Conservation (phyloP, 2,888 invertebrate genomes). For the Embidobia sp. region DNA sequence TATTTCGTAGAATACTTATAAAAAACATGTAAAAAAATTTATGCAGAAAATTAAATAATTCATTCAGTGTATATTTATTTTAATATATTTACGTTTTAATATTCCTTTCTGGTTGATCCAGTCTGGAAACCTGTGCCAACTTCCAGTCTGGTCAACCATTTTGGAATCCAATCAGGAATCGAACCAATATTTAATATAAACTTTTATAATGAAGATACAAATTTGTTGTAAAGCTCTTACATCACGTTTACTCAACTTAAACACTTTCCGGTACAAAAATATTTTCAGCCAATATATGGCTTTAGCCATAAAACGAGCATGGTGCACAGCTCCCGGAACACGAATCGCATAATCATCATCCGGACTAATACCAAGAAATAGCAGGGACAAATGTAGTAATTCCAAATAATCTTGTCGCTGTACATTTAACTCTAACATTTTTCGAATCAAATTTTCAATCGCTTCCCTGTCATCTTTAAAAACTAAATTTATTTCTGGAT, state of each 20-base stretch:
- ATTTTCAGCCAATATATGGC: conserved; percentile 70
- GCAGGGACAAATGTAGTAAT: conserved; percentile 38
- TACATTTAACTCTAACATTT: neutral
- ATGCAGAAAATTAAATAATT: too few relatives aligned
- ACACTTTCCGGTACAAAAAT: conserved; percentile 65
- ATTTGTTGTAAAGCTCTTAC: too few relatives aligned
- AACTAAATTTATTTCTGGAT: conserved; percentile 29
- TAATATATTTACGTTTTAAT: too few relatives aligned
- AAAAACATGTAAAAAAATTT: too few relatives aligned
- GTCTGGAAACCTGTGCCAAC: too few relatives aligned
- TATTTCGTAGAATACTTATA: too few relatives aligned
- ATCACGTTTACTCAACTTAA: conserved; percentile 40
- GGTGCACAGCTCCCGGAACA: conserved; percentile 67
- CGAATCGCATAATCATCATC: conserved; percentile 37
- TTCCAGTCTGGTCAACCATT: too few relatives aligned
- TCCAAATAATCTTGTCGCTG: conserved; percentile 19
- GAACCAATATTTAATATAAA: too few relatives aligned
- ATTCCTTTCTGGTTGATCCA: too few relatives aligned
- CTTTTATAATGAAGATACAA: too few relatives aligned
- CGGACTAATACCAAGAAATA: conserved; percentile 47
- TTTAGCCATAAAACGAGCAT: conserved; percentile 72
- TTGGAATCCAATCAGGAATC: too few relatives aligned
- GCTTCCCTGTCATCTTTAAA: conserved; percentile 11
- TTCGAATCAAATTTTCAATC: conserved; percentile 26
- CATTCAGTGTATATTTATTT: too few relatives aligned